Conservation (phyloP, 2,888 invertebrate genomes). For the Mesoligia furuncula region DNA sequence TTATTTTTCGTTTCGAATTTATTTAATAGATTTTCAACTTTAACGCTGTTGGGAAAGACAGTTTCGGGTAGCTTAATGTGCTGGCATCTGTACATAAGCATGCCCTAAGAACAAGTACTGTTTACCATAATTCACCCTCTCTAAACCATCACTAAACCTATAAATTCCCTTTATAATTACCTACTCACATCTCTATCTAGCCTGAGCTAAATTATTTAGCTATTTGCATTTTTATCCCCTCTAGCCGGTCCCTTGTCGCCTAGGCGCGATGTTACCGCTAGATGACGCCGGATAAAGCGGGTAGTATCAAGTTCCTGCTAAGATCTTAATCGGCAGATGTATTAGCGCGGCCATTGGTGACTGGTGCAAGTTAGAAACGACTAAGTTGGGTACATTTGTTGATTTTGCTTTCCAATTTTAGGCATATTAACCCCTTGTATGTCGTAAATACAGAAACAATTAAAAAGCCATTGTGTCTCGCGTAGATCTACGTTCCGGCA, state of each 20-base stretch:
- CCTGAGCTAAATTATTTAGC: constrained; percentile 22
- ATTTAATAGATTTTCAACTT: too few species aligned
- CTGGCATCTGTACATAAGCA: too few species aligned
- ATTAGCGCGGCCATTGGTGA: constrained; percentile 70
- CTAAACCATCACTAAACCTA: not conserved
- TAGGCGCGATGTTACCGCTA: constrained; percentile 76
- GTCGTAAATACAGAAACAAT: too few species aligned
- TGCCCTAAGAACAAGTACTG: not conserved
- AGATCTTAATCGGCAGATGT: constrained; percentile 80
- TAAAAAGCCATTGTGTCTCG: too few species aligned
- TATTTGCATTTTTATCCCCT: constrained; percentile 55
- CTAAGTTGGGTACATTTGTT: not conserved
- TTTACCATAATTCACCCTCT: constrained; percentile 10
- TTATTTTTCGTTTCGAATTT: too few species aligned
- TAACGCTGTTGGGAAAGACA: too few species aligned
- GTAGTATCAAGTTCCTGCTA: constrained; percentile 77
- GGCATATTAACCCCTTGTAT: too few species aligned
- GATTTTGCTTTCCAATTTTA: too few species aligned
- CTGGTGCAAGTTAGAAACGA: constrained; percentile 61
- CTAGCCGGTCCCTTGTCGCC: constrained; percentile 55
- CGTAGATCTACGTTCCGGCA: too few species aligned
- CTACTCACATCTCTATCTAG: constrained; percentile 34
- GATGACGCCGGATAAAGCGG: constrained; percentile 73
- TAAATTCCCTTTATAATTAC: constrained; percentile 29
- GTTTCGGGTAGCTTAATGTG: too few species aligned